These are phyloP conservation scores for Microcebus tavaratra DNA, from an alignment of 2,113 vertebrate species.

Conservation along the genomic window DNA sequence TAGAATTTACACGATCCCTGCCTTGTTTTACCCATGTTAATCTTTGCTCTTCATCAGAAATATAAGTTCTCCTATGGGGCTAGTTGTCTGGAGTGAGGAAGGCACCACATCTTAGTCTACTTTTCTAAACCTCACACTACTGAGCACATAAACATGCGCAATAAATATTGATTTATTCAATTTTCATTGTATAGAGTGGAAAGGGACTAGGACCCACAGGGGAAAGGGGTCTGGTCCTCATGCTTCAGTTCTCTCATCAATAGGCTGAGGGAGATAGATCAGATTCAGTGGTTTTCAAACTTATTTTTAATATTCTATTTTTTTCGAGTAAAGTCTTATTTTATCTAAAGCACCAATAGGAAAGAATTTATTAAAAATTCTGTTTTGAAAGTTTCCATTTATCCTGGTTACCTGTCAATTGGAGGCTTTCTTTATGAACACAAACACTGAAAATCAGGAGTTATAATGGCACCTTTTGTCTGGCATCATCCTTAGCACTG, in stretches of 20 bases:
- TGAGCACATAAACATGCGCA: not conserved
- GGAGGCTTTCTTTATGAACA: not conserved
- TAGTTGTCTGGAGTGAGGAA: not conserved
- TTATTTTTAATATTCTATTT: not conserved
- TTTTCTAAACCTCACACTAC: not conserved
- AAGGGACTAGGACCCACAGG: not conserved
- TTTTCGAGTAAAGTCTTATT: not conserved
- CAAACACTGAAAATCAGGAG: not conserved
- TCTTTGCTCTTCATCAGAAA: not conserved
- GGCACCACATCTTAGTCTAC: not conserved
- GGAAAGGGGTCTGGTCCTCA: not conserved
- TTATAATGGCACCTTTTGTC: not conserved
- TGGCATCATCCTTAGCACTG: not conserved
- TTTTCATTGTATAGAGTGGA: not conserved
- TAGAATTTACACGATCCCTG: not conserved
- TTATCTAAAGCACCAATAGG: not conserved
- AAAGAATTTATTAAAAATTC: not conserved
- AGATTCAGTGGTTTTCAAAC: not conserved
- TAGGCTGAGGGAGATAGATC: not conserved
- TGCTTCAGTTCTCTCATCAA: not conserved
- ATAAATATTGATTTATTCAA: not conserved
- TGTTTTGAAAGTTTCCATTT: not conserved
- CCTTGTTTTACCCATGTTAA: not conserved
- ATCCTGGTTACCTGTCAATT: not conserved
- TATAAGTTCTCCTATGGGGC: not conserved